phyloP scores from a whole-genome alignment of 2,888 invertebrate species.

The Eilema depressum region DNA sequence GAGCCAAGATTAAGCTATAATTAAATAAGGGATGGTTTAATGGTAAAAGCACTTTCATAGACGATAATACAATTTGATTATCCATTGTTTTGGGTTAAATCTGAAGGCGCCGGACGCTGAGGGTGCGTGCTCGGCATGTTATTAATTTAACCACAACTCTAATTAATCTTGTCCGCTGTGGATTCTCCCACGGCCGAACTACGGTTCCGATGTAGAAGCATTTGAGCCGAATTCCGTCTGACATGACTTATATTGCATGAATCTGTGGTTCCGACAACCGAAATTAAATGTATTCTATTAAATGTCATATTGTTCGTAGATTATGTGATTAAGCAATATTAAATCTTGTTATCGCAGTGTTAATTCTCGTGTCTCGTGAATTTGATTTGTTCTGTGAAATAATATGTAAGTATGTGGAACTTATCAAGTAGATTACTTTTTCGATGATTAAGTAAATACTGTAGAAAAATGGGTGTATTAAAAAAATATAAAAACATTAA shows the following conservation, averaged over 20 bases:
- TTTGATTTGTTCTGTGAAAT: conserved; percentile 21
- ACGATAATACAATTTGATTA: conserved; percentile 67
- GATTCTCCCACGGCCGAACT: conserved; percentile 71
- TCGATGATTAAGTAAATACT: neutral
- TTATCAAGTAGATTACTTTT: neutral
- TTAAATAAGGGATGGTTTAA: conserved; percentile 43
- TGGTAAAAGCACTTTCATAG: conserved; percentile 55
- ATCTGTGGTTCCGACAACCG: conserved; percentile 39
- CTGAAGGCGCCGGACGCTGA: conserved; percentile 54
- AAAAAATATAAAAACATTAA: no score
- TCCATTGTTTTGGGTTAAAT: conserved; percentile 59
- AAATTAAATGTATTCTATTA: conserved; percentile 45
- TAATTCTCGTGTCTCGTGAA: conserved; percentile 7
- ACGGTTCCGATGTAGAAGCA: conserved; percentile 54
- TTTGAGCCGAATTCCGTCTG: conserved; percentile 54
- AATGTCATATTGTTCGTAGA: conserved; percentile 37
- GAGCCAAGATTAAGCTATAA: conserved; percentile 24
- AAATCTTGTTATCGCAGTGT: conserved; percentile 19
- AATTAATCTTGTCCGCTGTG: conserved; percentile 83
- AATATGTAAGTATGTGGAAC: neutral
- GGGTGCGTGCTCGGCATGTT: conserved; percentile 74
- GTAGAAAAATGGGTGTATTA: neutral
- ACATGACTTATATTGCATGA: conserved; percentile 54
- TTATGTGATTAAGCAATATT: conserved; percentile 29
- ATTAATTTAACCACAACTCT: conserved; percentile 83